Percentiles rank a stretch among this genome's conserved stretches.
Evolutionary conservation across 2,797 vertebrate species (phyloP).

Genomic region (Leptodactylus fallax): DNA sequence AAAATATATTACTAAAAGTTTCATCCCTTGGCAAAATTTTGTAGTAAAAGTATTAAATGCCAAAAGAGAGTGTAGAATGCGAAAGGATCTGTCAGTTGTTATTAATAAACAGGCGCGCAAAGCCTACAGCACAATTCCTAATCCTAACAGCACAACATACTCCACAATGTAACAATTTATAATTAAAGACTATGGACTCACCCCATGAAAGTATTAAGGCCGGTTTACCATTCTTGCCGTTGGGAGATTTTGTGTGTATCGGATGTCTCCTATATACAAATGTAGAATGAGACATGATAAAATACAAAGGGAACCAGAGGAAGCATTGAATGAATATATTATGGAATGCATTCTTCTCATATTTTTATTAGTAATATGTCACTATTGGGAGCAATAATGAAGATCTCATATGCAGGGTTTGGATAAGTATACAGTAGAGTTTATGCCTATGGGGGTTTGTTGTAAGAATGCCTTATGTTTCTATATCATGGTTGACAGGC

Average conservation of each 20-base stretch:
- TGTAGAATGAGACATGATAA: constrained; percentile 19
- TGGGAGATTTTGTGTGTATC: constrained; percentile 20
- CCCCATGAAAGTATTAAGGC: constrained; percentile 45
- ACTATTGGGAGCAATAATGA: neutral
- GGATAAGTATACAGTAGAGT: neutral
- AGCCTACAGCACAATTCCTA: constrained; percentile 37
- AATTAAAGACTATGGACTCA: constrained; percentile 58
- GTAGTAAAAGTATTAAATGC: constrained; percentile 57
- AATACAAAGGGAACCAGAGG: neutral
- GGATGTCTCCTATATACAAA: constrained; percentile 42
- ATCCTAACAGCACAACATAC: constrained; percentile 42
- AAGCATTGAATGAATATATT: constrained; percentile 16
- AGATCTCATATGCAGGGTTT: neutral
- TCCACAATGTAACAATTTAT: constrained; percentile 47
- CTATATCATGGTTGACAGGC: neutral
- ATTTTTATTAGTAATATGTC: neutral
- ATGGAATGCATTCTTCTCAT: neutral
- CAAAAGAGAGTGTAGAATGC: constrained; percentile 47
- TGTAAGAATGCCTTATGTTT: neutral
- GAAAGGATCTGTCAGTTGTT: constrained; percentile 59
- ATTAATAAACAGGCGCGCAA: constrained; percentile 56
- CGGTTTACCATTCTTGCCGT: constrained; percentile 43
- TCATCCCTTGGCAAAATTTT: constrained; percentile 35
- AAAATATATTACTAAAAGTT: constrained; percentile 51
- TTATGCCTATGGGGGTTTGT: neutral